Percentiles rank a stretch among this genome's conserved stretches.
Conservation (phyloP, 2,797 vertebrate species). For the Sitta carolinensis region DNA sequence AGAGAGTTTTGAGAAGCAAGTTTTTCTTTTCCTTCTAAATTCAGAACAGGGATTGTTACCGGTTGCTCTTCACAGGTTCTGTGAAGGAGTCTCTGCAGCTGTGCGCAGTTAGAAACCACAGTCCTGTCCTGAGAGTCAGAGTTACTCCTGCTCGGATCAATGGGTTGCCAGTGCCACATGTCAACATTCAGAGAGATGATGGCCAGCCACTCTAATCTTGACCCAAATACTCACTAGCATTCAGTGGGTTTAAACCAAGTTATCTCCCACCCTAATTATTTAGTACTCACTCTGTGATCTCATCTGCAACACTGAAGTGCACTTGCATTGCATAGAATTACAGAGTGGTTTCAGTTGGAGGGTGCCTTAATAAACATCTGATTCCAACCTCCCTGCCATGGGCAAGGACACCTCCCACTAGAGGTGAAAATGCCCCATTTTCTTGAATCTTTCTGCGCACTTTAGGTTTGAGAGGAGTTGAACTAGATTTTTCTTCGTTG, state of each 20-base stretch:
- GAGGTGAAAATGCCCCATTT: not conserved
- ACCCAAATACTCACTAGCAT: not conserved
- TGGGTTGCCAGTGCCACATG: not conserved
- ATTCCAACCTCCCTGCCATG: not conserved
- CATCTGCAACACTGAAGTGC: not conserved
- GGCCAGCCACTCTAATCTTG: not conserved
- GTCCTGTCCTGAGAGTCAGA: not conserved
- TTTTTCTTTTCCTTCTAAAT: not conserved
- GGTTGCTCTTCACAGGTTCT: not conserved
- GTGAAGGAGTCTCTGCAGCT: not conserved
- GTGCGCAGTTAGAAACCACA: not conserved
- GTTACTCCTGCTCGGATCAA: accelerated
- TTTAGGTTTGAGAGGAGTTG: not conserved
- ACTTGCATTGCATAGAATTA: not conserved
- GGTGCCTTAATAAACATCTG: not conserved
- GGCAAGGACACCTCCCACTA: not conserved
- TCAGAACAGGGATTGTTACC: not conserved
- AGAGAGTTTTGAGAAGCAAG: not conserved
- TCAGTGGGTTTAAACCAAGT: not conserved
- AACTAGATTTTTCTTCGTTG: not conserved
- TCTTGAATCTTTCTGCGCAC: not conserved
- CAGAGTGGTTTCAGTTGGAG: not conserved
- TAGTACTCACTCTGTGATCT: not conserved
- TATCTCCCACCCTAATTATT: accelerated
- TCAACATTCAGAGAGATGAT: not conserved